phyloP scores from a whole-genome alignment of 2,113 vertebrate genomes.

The Scomber colias region DNA sequence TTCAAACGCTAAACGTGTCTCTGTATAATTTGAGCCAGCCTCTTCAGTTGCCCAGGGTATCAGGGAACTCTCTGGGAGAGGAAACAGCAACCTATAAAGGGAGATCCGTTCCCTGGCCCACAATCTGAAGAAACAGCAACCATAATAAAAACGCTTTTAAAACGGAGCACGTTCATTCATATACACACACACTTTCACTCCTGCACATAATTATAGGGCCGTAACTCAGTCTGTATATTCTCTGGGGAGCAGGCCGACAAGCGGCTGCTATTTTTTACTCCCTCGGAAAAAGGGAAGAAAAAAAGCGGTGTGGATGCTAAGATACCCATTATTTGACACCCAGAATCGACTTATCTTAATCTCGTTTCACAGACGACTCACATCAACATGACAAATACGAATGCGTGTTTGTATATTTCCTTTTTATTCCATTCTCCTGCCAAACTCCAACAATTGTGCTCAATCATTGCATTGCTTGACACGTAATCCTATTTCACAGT shows the following conservation, averaged over 20 bases:
- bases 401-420: conserved; percentile 59
- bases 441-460: conserved; percentile 76
- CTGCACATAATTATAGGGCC: conserved; percentile 73
- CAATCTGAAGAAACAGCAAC: conserved; percentile 71
- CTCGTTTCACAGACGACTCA: conserved; percentile 59
- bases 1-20: conserved; percentile 70
- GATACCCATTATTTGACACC: conserved; percentile 69
- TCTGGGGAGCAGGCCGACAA: conserved; percentile 46
- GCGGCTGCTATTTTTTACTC: too few relatives aligned
- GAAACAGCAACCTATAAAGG: conserved; percentile 74
- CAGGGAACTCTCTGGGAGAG: conserved; percentile 60
- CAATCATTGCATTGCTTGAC: conserved; percentile 80
- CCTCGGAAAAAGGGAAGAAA: not conserved
- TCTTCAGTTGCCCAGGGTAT: conserved; percentile 54
- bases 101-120: conserved; percentile 71
- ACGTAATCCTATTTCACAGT: conserved; percentile 82
- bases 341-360: conserved; percentile 64
- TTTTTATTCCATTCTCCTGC: conserved; percentile 62
- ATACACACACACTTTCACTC: conserved; percentile 65
- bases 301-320: conserved; percentile 53
- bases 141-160: conserved; percentile 77
- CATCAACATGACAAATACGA: conserved; percentile 68
- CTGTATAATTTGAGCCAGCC: conserved; percentile 68
- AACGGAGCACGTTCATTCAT: conserved; percentile 70
- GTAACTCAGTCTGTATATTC: conserved; percentile 69